These are phyloP conservation scores for Macropis europaea DNA, from an alignment of 2,888 invertebrate species.

Conservation along the genomic window DNA sequence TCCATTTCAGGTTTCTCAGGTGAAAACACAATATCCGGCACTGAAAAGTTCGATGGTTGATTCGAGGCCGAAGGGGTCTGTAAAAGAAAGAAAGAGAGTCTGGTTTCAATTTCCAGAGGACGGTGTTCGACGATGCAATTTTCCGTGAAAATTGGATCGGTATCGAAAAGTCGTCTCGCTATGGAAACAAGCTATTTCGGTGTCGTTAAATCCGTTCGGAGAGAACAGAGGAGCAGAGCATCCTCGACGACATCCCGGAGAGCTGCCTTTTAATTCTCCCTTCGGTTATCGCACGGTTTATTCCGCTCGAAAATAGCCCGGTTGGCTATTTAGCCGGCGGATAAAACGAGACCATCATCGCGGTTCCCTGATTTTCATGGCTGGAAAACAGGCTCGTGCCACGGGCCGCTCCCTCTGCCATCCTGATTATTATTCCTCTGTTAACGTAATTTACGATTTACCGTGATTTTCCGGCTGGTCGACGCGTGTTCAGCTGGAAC, in stretches of 20 bases:
- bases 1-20: no score
- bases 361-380: not conserved
- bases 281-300: conserved; percentile 13
- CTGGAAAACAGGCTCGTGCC: conserved; percentile 10
- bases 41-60: no score
- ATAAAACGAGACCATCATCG: conserved; percentile 12
- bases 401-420: not conserved
- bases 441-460: conserved; percentile 12
- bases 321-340: conserved; percentile 3
- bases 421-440: conserved; percentile 23
- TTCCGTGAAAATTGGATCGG: no score
- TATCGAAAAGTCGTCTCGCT: no score
- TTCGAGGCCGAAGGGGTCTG: no score
- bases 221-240: no score
- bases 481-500: not conserved
- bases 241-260: not conserved
- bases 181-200: no score
- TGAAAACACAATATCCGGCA: no score
- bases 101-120: no score
- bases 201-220: conserved; percentile 2
- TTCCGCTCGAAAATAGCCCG: conserved; percentile 19
- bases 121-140: no score
- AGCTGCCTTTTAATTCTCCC: conserved; percentile 21
- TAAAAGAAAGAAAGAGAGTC: no score
- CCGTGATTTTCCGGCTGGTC: conserved; percentile 5